Conservation (phyloP, 2,113 vertebrate species). For the Cyanoderma ruficeps region DNA sequence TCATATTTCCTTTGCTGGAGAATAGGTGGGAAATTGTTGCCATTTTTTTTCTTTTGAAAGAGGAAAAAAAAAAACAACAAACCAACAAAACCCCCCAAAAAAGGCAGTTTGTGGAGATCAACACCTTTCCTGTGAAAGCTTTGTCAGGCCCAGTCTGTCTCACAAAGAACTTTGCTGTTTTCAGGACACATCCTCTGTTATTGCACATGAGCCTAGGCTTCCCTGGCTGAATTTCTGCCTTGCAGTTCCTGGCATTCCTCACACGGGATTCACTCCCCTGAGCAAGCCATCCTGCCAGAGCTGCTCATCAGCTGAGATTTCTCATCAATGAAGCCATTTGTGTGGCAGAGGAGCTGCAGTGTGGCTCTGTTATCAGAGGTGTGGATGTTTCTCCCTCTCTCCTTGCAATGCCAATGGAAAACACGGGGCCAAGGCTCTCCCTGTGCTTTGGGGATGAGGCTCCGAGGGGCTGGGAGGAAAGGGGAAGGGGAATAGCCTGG, state of each 20-base stretch:
- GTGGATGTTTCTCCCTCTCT: neutral
- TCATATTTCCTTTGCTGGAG: constrained; percentile 44
- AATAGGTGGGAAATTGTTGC: neutral
- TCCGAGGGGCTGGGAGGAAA: neutral
- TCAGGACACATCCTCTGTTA: neutral
- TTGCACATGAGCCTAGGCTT: neutral
- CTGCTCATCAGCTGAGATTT: neutral
- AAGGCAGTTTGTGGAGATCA: neutral
- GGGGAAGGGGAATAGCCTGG: constrained; percentile 19
- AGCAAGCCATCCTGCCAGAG: neutral
- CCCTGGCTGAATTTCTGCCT: neutral
- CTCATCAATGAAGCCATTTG: rapidly evolving
- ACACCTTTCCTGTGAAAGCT: constrained; percentile 45
- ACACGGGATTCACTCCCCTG: neutral
- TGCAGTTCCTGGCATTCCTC: neutral
- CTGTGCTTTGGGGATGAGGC: neutral
- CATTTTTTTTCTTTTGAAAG: neutral
- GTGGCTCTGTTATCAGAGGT: neutral
- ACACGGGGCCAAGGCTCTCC: rapidly evolving
- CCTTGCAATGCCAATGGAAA: neutral
- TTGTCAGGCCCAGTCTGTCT: neutral
- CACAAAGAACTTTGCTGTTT: neutral
- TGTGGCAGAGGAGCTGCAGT: neutral
- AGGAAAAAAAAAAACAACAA: neutral
- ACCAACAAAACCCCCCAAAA: too few relatives aligned